Evolutionary conservation across 1,140 invertebrate species (phyloP).

Genomic region (Berghia stephanieae): DNA sequence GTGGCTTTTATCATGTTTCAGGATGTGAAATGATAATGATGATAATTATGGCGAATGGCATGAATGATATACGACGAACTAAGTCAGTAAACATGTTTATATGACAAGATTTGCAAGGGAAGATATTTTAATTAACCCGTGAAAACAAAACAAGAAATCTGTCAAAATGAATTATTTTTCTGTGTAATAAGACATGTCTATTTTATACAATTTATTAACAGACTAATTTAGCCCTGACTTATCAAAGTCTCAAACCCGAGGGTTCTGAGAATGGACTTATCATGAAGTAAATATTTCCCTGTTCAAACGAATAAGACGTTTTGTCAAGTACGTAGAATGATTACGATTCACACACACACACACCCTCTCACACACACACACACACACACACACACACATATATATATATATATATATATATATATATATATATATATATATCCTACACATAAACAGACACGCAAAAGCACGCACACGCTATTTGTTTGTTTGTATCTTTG

Average conservation of each 20-base stretch:
- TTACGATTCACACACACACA: neutral
- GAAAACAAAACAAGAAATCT: neutral
- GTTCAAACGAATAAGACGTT: neutral
- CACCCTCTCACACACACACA: neutral
- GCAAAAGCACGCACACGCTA: too few relatives aligned
- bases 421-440: neutral
- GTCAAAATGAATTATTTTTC: neutral
- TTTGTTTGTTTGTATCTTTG: too few relatives aligned
- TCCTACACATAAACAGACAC: constrained; percentile 3
- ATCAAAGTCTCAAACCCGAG: neutral
- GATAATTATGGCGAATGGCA: too few relatives aligned
- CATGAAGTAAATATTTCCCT: neutral
- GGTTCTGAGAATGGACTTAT: neutral
- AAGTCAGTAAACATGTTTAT: too few relatives aligned
- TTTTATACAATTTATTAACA: neutral
- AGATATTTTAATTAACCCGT: too few relatives aligned
- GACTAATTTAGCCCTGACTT: neutral
- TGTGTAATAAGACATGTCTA: neutral
- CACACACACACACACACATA: neutral
- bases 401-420: neutral
- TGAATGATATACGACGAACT: too few relatives aligned
- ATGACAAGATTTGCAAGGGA: too few relatives aligned
- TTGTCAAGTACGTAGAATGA: neutral
- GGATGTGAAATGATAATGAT: too few relatives aligned
- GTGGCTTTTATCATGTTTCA: too few relatives aligned